phyloP scores from a whole-genome alignment of 1,140 invertebrate genomes.

The Episyrphus balteatus region DNA sequence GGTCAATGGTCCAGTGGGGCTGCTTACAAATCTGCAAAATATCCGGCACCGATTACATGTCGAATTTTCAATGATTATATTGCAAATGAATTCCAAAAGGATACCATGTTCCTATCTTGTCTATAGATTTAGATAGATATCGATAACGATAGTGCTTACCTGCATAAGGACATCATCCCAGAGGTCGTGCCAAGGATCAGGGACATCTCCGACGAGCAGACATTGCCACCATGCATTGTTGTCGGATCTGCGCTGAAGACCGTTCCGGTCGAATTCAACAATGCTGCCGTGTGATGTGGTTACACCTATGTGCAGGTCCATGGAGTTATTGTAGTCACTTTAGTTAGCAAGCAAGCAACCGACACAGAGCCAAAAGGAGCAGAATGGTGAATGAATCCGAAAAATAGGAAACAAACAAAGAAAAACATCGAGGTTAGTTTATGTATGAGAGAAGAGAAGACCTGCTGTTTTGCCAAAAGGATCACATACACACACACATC shows the following conservation, averaged over 20 bases:
- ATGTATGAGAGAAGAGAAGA: neutral
- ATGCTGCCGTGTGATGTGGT: conserved; percentile 62
- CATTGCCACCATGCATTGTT: conserved; percentile 49
- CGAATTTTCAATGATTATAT: neutral
- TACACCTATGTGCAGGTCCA: conserved; percentile 72
- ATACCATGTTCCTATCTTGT: neutral
- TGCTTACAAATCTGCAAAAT: conserved; percentile 44
- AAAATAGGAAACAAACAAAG: neutral
- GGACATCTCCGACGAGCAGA: conserved; percentile 52
- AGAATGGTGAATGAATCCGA: neutral
- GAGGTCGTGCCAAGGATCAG: conserved; percentile 55
- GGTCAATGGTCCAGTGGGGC: conserved; percentile 50
- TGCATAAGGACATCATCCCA: conserved; percentile 62
- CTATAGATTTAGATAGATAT: neutral
- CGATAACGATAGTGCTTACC: conserved; percentile 31
- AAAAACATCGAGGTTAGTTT: neutral
- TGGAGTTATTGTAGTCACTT: conserved; percentile 65
- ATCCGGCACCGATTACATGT: neutral
- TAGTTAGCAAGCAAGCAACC: neutral
- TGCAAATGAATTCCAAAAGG: neutral
- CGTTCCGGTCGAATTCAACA: conserved; percentile 65
- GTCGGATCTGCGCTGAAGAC: conserved; percentile 41
- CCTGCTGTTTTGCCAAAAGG: too few relatives aligned
- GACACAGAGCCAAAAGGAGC: neutral
- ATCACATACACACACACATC: too few relatives aligned